Conservation (phyloP, 2,797 vertebrate species). For the Gobionotothen gibberifrons region DNA sequence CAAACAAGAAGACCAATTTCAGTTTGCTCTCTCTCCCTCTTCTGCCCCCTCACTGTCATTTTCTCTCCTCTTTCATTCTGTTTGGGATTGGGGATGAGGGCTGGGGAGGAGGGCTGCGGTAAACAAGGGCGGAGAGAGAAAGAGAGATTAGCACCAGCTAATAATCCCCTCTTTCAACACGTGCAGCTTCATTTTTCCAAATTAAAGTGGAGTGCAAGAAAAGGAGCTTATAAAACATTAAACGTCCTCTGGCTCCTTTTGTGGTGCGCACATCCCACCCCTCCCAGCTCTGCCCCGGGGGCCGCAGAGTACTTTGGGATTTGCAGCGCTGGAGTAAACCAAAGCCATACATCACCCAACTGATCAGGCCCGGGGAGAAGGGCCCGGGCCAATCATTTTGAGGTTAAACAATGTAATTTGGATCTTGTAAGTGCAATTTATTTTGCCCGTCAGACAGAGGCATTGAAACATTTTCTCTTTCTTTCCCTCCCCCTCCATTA, state of each 20-base stretch:
- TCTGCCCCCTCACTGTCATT: slow-evolving; percentile 74
- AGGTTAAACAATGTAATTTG: slow-evolving; percentile 95
- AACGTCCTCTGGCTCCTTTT: slow-evolving; percentile 89
- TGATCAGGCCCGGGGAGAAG: slow-evolving; percentile 86
- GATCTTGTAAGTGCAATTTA: slow-evolving; percentile 87
- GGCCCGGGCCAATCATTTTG: slow-evolving; percentile 94
- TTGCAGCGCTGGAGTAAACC: slow-evolving; percentile 94
- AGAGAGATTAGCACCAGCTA: slow-evolving; percentile 94
- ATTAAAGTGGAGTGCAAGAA: slow-evolving; percentile 94
- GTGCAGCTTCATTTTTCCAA: slow-evolving; percentile 95
- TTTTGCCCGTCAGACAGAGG: slow-evolving; percentile 82
- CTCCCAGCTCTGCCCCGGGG: slow-evolving; percentile 84
- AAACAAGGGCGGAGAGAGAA: slow-evolving; percentile 71
- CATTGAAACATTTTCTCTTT: slow-evolving; percentile 78
- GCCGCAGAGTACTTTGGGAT: slow-evolving; percentile 87
- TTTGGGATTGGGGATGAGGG: slow-evolving; percentile 72
- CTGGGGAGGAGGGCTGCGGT: slow-evolving; percentile 62
- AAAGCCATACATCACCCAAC: slow-evolving; percentile 94
- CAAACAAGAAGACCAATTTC: slow-evolving; percentile 77
- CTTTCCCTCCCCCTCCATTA: slow-evolving; percentile 48
- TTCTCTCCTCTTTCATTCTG: slow-evolving; percentile 65
- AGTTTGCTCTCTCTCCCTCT: slow-evolving; percentile 50
- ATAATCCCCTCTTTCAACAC: slow-evolving; percentile 96
- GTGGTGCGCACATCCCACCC: slow-evolving; percentile 68
- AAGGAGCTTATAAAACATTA: slow-evolving; percentile 96